Conservation (phyloP, 2,113 vertebrate genomes). For the Anguilla japonica region DNA sequence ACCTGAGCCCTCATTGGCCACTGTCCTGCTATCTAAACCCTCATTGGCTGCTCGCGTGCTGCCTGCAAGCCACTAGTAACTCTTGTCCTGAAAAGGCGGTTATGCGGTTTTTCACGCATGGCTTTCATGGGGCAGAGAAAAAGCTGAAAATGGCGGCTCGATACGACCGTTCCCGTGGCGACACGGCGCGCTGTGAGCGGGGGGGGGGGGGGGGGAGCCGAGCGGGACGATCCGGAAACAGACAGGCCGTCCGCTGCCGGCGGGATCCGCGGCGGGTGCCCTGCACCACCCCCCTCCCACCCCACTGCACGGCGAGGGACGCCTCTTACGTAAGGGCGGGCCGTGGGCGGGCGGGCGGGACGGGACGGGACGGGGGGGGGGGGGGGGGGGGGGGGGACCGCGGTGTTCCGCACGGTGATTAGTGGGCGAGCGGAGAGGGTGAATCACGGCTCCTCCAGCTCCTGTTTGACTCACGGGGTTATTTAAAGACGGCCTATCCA, state of each 20-base stretch:
- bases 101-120: no score
- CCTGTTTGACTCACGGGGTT: slow-evolving; percentile 33
- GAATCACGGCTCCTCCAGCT: slow-evolving; percentile 41
- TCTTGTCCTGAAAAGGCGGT: no score
- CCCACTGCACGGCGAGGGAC: background rate
- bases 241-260: background rate
- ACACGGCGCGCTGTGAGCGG: background rate
- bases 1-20: no score
- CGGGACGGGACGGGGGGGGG: no score
- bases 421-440: slow-evolving; percentile 19
- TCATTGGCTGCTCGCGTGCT: no score
- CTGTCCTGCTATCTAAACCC: no score
- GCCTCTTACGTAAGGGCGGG: background rate
- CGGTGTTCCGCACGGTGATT: background rate
- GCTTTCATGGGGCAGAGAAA: background rate
- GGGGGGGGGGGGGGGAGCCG: background rate
- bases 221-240: background rate
- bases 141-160: background rate
- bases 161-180: no score
- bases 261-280: background rate
- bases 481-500: slow-evolving; percentile 34
- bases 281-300: background rate
- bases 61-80: no score
- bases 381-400: background rate
- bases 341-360: background rate